Evolutionary conservation across 1,140 invertebrate genomes (phyloP).

Genomic region (Pseudomyrmex cubaensis): DNA sequence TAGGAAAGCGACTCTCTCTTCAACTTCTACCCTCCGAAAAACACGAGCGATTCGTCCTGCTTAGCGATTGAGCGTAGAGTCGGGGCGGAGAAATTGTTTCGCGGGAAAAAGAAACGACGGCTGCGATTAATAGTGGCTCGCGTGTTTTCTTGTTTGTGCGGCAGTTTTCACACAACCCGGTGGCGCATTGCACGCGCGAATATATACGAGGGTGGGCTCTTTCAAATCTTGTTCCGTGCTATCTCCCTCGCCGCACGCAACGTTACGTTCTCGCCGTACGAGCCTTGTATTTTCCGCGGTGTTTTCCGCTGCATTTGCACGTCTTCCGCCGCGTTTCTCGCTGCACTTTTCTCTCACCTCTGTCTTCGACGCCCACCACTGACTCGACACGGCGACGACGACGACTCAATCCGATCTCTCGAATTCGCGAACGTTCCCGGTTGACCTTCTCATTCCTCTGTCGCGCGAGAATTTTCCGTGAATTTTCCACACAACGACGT

Average conservation of each 20-base stretch:
- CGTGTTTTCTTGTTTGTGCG: constrained; percentile 35
- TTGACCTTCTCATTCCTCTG: constrained; percentile 9
- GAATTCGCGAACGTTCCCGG: constrained; percentile 5
- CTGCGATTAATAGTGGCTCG: constrained; percentile 32
- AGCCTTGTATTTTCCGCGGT: constrained; percentile 16
- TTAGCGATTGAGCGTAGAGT: constrained; percentile 2
- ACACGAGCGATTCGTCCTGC: constrained; percentile 5
- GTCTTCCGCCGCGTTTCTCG: not conserved
- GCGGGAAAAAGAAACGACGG: constrained; percentile 17
- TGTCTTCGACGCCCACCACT: not conserved
- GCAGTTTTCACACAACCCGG: constrained; percentile 15
- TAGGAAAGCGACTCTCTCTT: not conserved
- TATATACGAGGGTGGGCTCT: constrained; percentile 21
- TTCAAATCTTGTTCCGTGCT: constrained; percentile 43
- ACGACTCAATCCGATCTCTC: constrained; percentile 19
- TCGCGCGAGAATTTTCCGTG: not conserved
- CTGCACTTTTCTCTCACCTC: not conserved
- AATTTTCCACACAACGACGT: constrained; percentile 3
- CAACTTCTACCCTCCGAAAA: not conserved
- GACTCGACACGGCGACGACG: not conserved
- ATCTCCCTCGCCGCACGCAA: constrained; percentile 38
- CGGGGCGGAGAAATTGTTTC: constrained; percentile 14
- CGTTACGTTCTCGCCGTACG: constrained; percentile 4
- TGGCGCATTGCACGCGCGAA: constrained; percentile 43
- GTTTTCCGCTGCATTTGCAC: constrained; percentile 36